Evolutionary conservation across 2,113 vertebrate species (phyloP), one percentile per base, ranked within the genome.

Genomic region (Hylia prasina): DNA sequence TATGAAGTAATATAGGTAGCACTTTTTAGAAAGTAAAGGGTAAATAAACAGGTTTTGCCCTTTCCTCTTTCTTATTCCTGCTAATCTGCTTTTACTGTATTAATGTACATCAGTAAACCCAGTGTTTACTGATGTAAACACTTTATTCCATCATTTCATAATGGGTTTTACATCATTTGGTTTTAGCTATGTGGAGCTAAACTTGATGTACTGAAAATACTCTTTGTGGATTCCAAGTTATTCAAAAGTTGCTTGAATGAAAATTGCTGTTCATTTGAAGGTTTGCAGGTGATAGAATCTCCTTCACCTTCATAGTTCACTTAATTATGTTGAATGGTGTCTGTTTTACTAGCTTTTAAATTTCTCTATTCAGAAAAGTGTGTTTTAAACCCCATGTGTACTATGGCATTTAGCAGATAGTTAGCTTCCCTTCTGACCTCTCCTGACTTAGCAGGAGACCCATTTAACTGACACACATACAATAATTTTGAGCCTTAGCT

Each of bases 391-490:
- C 81, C 8, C 64, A 11, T 85, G 33, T 92, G 80, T 72, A 79
- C 73, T 77, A 37, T 30, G 7, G 68, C 39, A 85, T 80, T 95
- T 86, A 84, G 53, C 14, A 82, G 27, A 50, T 17, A 91, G 58
- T 48, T 81, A 53, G 39, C 53, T 94, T 94, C 35, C 58, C 84
- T 90, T 78, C 83, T 96, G 88, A 85, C 88, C 75, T 87, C 44
- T 91, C 9, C 51, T 50, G 45, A 83, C 45, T 82, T 96, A 92
- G 77, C 93, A 87, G 57, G 40, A 96, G 88, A 75, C 82, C 69
- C 35, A 64, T 61, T 97, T 96, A 95, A 94, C 40, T 89, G 88
- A 78, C 81, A 47, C 82, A 82, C 77, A 90, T 61, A 65, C 31
- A 75, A 42, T 63, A 30, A n/a, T 91, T 95, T 83, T 44, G 79